phyloP scores from a whole-genome alignment of 2,797 vertebrate genomes.

The Enteromius mattozi region DNA sequence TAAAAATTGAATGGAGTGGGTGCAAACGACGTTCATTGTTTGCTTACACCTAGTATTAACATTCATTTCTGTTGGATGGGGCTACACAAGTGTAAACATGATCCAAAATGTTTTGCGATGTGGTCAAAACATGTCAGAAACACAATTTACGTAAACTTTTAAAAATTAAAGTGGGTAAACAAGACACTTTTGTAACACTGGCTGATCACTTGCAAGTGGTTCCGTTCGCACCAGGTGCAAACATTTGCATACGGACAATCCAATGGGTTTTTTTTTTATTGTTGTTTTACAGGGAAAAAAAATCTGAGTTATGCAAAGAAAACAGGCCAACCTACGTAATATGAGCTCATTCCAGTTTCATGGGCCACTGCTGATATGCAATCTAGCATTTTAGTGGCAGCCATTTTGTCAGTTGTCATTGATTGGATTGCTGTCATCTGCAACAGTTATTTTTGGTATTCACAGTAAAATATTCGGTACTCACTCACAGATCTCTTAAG shows the following conservation, averaged over 20 bases:
- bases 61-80: background rate
- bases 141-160: background rate
- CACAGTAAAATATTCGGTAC: background rate
- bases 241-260: background rate
- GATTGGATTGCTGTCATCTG: background rate
- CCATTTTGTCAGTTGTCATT: background rate
- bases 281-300: too few species aligned
- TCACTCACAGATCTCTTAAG: background rate
- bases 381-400: background rate
- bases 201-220: background rate
- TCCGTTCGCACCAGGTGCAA: background rate
- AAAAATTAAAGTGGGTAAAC: background rate
- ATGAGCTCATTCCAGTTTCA: background rate
- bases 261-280: background rate
- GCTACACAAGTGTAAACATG: background rate
- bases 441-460: background rate
- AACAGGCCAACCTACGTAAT: background rate
- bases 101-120: background rate
- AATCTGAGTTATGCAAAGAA: too few species aligned
- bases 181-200: background rate
- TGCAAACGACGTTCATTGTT: background rate
- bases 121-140: background rate
- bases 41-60: background rate
- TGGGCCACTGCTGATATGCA: background rate
- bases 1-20: background rate